These are phyloP conservation scores for Gallinago undulata DNA, from an alignment of 2,113 vertebrate species.

Conservation along the genomic window DNA sequence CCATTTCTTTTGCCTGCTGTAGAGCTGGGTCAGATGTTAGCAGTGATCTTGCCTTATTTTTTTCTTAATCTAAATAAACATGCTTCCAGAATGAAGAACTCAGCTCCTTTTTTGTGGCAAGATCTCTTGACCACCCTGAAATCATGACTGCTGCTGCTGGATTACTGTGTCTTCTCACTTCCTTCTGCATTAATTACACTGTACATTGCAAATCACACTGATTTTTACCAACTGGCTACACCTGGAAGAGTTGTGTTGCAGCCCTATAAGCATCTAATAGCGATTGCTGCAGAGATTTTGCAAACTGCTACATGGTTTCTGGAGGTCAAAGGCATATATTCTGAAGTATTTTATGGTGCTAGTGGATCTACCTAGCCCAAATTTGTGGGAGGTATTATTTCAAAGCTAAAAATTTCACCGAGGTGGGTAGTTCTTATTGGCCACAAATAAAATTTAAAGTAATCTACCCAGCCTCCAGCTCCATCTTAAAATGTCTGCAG, in stretches of 20 bases:
- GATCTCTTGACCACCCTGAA: background rate
- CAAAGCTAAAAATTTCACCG: background rate
- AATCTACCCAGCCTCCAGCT: background rate
- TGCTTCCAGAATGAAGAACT: background rate
- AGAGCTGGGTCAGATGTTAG: background rate
- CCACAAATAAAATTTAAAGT: background rate
- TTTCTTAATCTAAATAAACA: background rate
- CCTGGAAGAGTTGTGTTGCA: background rate
- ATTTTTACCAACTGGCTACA: background rate
- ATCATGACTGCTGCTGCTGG: background rate
- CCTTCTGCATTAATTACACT: background rate
- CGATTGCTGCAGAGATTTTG: background rate
- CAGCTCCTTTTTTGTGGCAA: background rate
- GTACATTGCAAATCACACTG: background rate
- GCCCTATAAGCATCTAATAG: background rate
- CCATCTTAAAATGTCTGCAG: background rate
- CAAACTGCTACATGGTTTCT: background rate
- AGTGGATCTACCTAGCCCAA: background rate
- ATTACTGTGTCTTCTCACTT: background rate
- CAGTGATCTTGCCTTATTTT: background rate
- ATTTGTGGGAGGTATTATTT: background rate
- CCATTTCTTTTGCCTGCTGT: background rate
- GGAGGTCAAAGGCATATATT: background rate
- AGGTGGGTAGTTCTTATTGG: background rate
- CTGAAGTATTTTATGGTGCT: background rate